Evolutionary conservation across 2,888 invertebrate genomes (phyloP).

Genomic region (Dolichomitus sp.): DNA sequence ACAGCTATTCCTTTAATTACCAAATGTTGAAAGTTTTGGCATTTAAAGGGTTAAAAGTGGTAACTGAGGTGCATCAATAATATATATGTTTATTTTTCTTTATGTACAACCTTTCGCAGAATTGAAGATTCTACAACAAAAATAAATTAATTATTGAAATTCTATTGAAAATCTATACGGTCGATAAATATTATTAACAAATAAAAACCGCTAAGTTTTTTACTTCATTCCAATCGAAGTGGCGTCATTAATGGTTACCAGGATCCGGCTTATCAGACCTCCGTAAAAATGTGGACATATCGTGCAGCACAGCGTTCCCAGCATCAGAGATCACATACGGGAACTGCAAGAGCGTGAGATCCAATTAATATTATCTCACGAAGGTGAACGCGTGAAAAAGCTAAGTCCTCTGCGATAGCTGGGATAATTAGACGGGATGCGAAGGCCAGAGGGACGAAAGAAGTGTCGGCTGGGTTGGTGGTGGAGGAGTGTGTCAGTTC

Average conservation of each 20-base stretch:
- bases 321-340: not conserved
- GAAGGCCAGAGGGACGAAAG: conserved; percentile 40
- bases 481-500: conserved; percentile 46
- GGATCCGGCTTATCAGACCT: not conserved
- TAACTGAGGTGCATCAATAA: too few relatives aligned
- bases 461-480: conserved; percentile 49
- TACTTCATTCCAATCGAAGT: too few relatives aligned
- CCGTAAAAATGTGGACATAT: not conserved
- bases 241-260: not conserved
- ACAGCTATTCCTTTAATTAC: too few relatives aligned
- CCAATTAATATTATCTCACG: conserved; percentile 57
- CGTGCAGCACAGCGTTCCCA: not conserved
- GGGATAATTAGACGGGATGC: conserved; percentile 60
- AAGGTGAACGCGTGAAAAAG: conserved; percentile 52
- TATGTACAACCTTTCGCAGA: too few relatives aligned
- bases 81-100: too few relatives aligned
- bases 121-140: too few relatives aligned
- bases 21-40: too few relatives aligned
- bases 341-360: conserved; percentile 20
- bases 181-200: too few relatives aligned
- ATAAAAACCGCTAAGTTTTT: too few relatives aligned
- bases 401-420: conserved; percentile 41
- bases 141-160: too few relatives aligned
- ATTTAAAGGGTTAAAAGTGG: too few relatives aligned
- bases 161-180: too few relatives aligned